Evolutionary conservation across 2,113 vertebrate genomes (phyloP).

Genomic region (Ameiurus melas): DNA sequence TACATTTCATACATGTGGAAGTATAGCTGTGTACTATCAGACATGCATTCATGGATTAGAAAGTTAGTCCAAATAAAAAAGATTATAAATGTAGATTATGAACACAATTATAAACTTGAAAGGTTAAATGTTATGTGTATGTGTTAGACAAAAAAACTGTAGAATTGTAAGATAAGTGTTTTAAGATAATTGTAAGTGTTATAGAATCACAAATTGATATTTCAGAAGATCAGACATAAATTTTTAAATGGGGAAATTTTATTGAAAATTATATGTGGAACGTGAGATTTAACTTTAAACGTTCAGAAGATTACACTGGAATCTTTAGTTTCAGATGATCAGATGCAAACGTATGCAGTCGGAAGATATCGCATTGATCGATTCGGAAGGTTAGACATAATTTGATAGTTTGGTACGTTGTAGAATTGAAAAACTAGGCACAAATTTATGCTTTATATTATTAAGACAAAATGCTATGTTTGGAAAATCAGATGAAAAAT

Average conservation of each 20-base stretch:
- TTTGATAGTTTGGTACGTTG: background rate
- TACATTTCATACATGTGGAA: background rate
- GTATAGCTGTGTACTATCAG: background rate
- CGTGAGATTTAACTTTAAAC: background rate
- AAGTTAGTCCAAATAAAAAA: background rate
- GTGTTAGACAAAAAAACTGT: background rate
- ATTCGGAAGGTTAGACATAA: no score
- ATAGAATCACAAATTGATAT: background rate
- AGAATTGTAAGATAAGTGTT: background rate
- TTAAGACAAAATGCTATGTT: background rate
- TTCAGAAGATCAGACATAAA: background rate
- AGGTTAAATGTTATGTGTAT: background rate
- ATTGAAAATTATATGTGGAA: background rate
- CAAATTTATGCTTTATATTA: background rate
- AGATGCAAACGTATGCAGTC: background rate
- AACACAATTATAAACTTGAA: background rate
- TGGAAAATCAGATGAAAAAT: background rate
- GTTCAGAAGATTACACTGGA: background rate
- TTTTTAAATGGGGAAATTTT: background rate
- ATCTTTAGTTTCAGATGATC: background rate
- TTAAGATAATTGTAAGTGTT: no score
- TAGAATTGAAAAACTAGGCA: background rate
- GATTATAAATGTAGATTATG: background rate
- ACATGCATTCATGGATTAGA: background rate
- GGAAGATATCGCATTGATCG: background rate